A percentile compares a stretch with the other conserved stretches of the same genome.
These are phyloP conservation scores for Sialis fuliginosa DNA, from an alignment of 2,888 invertebrate genomes.

Conservation along the genomic window DNA sequence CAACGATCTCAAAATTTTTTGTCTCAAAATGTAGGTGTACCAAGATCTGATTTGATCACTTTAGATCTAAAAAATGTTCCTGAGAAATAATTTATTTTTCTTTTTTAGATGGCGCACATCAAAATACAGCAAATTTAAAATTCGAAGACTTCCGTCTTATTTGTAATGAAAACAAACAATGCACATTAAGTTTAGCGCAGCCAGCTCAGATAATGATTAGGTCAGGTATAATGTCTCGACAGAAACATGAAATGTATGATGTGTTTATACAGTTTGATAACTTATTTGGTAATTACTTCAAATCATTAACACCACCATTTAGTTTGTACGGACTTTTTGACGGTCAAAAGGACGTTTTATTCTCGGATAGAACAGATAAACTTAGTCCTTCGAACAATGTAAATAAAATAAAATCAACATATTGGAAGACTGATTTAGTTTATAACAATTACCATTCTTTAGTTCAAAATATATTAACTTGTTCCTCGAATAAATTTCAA, in stretches of 20 bases:
- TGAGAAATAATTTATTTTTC: constrained; percentile 12
- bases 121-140: constrained; percentile 22
- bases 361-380: constrained; percentile 35
- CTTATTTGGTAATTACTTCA: constrained; percentile 45
- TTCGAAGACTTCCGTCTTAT: constrained; percentile 32
- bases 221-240: constrained; percentile 32
- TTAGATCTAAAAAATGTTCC: too few species aligned
- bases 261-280: constrained; percentile 50
- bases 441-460: background rate
- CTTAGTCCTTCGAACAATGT: constrained; percentile 14
- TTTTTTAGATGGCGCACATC: constrained; percentile 26
- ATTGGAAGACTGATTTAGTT: background rate
- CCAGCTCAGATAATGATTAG: constrained; percentile 48
- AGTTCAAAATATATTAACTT: background rate
- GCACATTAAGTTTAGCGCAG: constrained; percentile 49
- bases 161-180: constrained; percentile 34
- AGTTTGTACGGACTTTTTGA: constrained; percentile 53
- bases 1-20: too few species aligned
- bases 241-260: constrained; percentile 49
- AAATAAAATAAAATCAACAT: background rate
- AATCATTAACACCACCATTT: constrained; percentile 40
- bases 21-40: too few species aligned
- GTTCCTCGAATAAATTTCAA: too few species aligned
- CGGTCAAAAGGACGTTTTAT: constrained; percentile 41
- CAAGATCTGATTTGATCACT: too few species aligned